Evolutionary conservation across 1,140 invertebrate species (phyloP), one percentile per base, ranked within the genome.

Genomic region (Drosophila repleta): DNA sequence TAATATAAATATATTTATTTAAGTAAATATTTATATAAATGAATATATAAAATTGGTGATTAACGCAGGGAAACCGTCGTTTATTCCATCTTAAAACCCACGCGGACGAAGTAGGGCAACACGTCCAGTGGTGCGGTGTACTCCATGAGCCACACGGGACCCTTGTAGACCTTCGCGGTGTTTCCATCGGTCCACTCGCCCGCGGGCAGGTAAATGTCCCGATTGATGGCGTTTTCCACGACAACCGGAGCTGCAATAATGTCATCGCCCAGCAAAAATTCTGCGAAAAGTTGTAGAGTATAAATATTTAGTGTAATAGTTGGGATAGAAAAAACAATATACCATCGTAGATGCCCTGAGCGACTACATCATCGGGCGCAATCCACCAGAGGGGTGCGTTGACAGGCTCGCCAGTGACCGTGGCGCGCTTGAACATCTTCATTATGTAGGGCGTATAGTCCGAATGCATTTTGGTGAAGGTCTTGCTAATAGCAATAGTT

Each of bases 381-480:
- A 97, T 92, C 97, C 97, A 98, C 97, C 97, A 98, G n/a, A 98
- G 93, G 0, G 97, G 97, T n/a, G 96, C 93, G 92, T 98, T 96
- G 37, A 97, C 93, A 0, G 96, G 96, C 8, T 93, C 93, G 57
- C 96, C 97, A 3, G 93, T 92, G 1, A 84, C 45, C 0, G 95
- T 93, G 11, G 95, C 93, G 53, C 93, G 91, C 58, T 93, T 90
- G 88, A 96, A 95, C 39, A 94, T 92, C 6, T 92, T 90, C 17
- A 94, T 81, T 26, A 98, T 96, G 35, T 92, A 90, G 13, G 94
- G 93, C 0, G 95, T 92, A 74, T 94, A 95, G 17, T 94, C 79
- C n/a, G 93, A 93, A 84, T 97, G 97, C 1, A 98, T 90, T 15
- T 94, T 80, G 0, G 96, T 95, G 76, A 94, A 95, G 58, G 92